Conservation (phyloP, 1,140 invertebrate species). For the Steinernema khuongi region DNA sequence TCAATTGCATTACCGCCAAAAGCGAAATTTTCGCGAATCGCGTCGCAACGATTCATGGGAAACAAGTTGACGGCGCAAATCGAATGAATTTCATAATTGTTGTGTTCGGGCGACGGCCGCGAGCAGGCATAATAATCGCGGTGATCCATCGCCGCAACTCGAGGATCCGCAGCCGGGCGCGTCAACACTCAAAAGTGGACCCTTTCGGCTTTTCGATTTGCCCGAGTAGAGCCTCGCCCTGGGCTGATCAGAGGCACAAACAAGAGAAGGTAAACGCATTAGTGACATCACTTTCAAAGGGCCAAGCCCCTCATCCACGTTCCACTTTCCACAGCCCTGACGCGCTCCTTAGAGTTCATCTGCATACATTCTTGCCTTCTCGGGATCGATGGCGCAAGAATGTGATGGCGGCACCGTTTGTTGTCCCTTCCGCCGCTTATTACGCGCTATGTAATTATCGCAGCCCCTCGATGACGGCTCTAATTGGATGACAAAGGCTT, state of each 20-base stretch:
- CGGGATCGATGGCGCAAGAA: not conserved
- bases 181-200: no score
- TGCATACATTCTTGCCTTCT: not conserved
- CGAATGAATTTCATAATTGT: conserved; percentile 21
- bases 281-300: no score
- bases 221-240: no score
- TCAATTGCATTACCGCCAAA: not conserved
- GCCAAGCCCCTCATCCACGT: no score
- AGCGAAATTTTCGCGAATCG: conserved; percentile 2
- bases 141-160: no score
- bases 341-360: not conserved
- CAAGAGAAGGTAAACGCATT: no score
- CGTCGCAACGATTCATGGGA: not conserved
- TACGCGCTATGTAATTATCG: not conserved
- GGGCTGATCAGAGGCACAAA: no score
- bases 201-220: no score
- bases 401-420: not conserved
- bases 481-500: conserved; percentile 13
- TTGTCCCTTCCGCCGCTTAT: not conserved
- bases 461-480: not conserved
- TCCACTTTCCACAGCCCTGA: no score
- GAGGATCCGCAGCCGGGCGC: no score
- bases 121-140: no score
- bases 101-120: no score
- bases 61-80: conserved; percentile 17